A percentile compares a stretch with the other conserved stretches of the same genome.
These are phyloP conservation scores for Lepus townsendii DNA, from an alignment of 2,797 vertebrate genomes.

Conservation along the genomic window DNA sequence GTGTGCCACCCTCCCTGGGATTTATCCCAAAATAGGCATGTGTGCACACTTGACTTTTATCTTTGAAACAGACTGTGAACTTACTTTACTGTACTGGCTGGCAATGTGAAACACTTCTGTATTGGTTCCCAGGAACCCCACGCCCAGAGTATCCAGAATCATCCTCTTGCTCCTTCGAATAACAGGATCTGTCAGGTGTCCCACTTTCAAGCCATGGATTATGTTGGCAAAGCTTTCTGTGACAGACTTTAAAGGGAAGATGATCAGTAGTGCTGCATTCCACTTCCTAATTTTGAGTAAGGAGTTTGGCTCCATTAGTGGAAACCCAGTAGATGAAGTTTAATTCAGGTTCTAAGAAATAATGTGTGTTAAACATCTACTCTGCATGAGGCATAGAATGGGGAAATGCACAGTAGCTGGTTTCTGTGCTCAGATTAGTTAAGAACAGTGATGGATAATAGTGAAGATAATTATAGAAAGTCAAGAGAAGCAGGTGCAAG, in stretches of 20 bases:
- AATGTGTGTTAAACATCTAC: background rate
- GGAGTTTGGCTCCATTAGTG: background rate
- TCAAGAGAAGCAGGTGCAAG: fast-evolving
- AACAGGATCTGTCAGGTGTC: conserved; percentile 93
- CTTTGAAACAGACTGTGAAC: background rate
- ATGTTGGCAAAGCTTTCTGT: conserved; percentile 94
- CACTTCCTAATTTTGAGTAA: background rate
- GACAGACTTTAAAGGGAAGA: conserved; percentile 89
- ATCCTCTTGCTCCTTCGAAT: conserved; percentile 96
- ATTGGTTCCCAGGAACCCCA: conserved; percentile 93
- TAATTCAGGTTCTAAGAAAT: conserved; percentile 11
- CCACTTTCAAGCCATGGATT: conserved; percentile 90
- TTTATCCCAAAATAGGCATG: no score
- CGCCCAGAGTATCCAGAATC: conserved; percentile 97
- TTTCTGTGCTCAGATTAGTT: background rate
- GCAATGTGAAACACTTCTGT: conserved; percentile 93
- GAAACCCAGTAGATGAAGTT: background rate
- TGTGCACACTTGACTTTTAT: background rate
- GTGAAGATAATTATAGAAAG: background rate
- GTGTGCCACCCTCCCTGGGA: background rate
- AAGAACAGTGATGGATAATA: background rate
- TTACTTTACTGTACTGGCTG: conserved; percentile 94
- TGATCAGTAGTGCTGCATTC: fast-evolving
- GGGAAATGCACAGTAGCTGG: background rate
- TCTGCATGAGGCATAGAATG: background rate